Evolutionary conservation across 2,113 vertebrate species (phyloP).

Genomic region (Ctenodactylus gundi): DNA sequence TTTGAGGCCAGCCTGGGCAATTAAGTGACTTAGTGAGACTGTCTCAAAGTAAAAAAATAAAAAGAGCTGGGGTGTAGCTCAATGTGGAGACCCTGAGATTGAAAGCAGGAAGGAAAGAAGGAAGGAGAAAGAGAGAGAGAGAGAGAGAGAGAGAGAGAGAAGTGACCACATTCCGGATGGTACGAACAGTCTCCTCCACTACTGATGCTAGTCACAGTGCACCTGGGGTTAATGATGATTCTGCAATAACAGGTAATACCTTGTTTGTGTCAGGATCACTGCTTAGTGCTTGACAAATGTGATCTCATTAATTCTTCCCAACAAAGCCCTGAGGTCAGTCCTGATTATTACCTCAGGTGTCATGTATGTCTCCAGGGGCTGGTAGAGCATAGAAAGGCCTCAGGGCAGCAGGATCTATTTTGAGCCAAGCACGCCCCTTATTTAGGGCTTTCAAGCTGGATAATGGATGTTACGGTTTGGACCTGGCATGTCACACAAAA

Average conservation of each 20-base stretch:
- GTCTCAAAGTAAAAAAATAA: no score
- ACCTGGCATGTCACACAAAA: no score
- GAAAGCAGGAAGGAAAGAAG: no score
- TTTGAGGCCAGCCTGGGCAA: no score
- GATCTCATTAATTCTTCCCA: constrained; percentile 28
- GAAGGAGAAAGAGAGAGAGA: no score
- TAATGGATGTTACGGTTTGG: no score
- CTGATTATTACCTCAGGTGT: not conserved
- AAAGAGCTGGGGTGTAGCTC: no score
- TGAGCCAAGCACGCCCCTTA: not conserved
- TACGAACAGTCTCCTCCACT: not conserved
- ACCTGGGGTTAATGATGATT: not conserved
- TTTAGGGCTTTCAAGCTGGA: not conserved
- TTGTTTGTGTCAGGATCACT: not conserved
- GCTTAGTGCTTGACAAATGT: constrained; percentile 33
- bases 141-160: no score
- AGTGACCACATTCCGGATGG: fast-evolving
- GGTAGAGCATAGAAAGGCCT: not conserved
- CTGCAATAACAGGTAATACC: not conserved
- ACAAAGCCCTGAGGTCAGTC: not conserved
- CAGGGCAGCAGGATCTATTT: not conserved
- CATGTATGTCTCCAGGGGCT: not conserved
- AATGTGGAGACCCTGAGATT: no score
- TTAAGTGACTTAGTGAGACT: no score
- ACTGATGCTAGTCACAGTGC: not conserved